These are phyloP conservation scores for Ptilodon capucinus DNA, from an alignment of 2,888 invertebrate species.

Conservation along the genomic window DNA sequence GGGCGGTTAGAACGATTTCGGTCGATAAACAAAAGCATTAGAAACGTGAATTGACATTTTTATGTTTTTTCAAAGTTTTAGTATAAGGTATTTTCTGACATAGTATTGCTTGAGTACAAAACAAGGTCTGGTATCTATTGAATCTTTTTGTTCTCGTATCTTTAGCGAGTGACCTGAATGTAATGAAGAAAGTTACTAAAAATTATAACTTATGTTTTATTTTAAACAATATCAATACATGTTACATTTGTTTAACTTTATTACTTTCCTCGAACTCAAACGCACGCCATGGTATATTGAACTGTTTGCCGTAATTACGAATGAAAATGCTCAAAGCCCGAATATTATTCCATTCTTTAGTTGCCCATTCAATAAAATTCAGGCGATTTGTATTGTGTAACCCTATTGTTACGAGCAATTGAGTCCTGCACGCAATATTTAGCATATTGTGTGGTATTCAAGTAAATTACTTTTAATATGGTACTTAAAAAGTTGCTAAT, in stretches of 20 bases:
- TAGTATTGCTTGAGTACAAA: no score
- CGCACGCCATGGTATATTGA: slow-evolving; percentile 28
- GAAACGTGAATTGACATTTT: no score
- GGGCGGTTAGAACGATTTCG: slow-evolving; percentile 17
- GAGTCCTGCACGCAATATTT: slow-evolving; percentile 37
- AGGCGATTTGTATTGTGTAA: slow-evolving; percentile 22
- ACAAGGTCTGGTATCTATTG: no score
- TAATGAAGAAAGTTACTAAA: no score
- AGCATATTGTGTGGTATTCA: slow-evolving; percentile 32
- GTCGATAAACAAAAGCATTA: no score
- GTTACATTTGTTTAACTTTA: slow-evolving; percentile 22
- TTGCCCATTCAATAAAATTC: slow-evolving; percentile 29
- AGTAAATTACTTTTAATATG: slow-evolving; percentile 32
- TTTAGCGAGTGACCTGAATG: no score
- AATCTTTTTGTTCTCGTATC: no score
- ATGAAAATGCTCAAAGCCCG: slow-evolving; percentile 15
- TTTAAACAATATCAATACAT: neutral
- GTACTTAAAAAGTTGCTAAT: slow-evolving; percentile 25
- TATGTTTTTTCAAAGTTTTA: no score
- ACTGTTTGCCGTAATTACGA: slow-evolving; percentile 38
- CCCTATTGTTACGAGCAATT: slow-evolving; percentile 23
- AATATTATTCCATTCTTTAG: slow-evolving; percentile 20
- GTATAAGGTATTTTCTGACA: no score
- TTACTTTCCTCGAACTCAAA: slow-evolving; percentile 10
- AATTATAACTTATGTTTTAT: slow-evolving; percentile 1